phyloP scores from a whole-genome alignment of 2,888 invertebrate species.

The Rotaria magnacalcarata region DNA sequence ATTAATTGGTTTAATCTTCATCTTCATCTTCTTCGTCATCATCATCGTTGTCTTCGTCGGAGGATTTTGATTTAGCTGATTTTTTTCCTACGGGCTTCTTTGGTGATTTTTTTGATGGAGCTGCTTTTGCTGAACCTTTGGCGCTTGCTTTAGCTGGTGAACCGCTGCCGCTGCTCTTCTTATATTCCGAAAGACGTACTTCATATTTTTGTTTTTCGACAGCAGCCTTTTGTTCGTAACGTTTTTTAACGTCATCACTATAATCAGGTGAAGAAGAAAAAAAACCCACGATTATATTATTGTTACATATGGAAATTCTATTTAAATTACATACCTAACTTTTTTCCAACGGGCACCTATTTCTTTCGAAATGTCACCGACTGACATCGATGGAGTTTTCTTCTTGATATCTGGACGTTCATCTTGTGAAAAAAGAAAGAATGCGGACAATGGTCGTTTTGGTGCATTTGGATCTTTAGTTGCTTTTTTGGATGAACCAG shows the following conservation, averaged over 20 bases:
- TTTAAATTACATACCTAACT: not conserved
- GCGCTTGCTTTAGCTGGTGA: not conserved
- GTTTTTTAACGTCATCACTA: conserved; percentile 25
- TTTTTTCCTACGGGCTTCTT: not conserved
- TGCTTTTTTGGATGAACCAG: conserved; percentile 5
- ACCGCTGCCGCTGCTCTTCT: not conserved
- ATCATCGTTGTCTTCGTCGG: not conserved
- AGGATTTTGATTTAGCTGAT: not conserved
- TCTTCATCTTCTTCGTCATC: not conserved
- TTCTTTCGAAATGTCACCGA: conserved; percentile 29
- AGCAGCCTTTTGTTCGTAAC: conserved; percentile 21
- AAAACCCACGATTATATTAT: too few species aligned
- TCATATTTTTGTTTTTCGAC: conserved; percentile 29
- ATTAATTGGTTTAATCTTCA: not conserved
- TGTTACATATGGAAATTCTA: too few species aligned
- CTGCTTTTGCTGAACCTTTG: not conserved
- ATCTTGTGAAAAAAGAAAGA: conserved; percentile 32
- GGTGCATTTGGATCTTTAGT: conserved; percentile 29
- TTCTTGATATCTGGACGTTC: conserved; percentile 14
- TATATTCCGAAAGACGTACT: not conserved
- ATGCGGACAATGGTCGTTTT: conserved; percentile 34
- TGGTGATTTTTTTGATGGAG: not conserved
- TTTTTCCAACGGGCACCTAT: conserved; percentile 4
- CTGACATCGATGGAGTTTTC: not conserved
- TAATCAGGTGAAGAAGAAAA: not conserved